Evolutionary conservation across 2,797 vertebrate species (phyloP).

Genomic region (Neosilurus mollespiculum): DNA sequence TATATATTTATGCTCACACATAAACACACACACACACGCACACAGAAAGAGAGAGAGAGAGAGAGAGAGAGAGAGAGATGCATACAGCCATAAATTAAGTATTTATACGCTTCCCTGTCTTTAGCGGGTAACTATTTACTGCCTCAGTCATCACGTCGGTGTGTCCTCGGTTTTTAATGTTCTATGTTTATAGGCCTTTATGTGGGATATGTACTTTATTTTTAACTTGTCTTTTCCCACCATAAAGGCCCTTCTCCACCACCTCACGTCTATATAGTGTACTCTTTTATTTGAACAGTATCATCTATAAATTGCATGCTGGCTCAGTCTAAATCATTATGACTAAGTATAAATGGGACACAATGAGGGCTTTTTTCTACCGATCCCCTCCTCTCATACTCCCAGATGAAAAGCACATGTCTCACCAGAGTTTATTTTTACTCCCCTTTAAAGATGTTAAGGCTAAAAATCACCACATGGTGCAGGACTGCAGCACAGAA

Average conservation of each 20-base stretch:
- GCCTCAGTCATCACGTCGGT: conserved; percentile 28
- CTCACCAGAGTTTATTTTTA: conserved; percentile 64
- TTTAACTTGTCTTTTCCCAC: conserved; percentile 61
- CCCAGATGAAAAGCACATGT: conserved; percentile 64
- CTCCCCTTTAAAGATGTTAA: conserved; percentile 54
- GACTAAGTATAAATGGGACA: conserved; percentile 66
- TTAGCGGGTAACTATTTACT: conserved; percentile 27
- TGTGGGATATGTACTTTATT: conserved; percentile 65
- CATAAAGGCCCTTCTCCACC: conserved; percentile 32
- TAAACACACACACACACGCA: too few relatives aligned
- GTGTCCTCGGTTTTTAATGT: conserved; percentile 43
- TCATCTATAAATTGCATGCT: conserved; percentile 67
- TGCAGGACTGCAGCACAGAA: conserved; percentile 43
- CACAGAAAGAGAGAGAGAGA: too few relatives aligned
- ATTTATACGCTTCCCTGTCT: conserved; percentile 22
- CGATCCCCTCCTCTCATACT: conserved; percentile 27
- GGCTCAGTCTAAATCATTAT: conserved; percentile 69
- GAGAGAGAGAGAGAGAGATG: too few relatives aligned
- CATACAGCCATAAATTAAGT: conserved; percentile 21
- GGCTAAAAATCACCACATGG: conserved; percentile 59
- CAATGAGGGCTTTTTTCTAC: conserved; percentile 55
- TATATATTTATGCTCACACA: too few relatives aligned
- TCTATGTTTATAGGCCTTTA: conserved; percentile 67
- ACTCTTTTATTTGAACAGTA: conserved; percentile 67
- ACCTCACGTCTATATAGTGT: conserved; percentile 44